Conservation (phyloP, 2,797 vertebrate genomes). For the Halcyon leucocephala region DNA sequence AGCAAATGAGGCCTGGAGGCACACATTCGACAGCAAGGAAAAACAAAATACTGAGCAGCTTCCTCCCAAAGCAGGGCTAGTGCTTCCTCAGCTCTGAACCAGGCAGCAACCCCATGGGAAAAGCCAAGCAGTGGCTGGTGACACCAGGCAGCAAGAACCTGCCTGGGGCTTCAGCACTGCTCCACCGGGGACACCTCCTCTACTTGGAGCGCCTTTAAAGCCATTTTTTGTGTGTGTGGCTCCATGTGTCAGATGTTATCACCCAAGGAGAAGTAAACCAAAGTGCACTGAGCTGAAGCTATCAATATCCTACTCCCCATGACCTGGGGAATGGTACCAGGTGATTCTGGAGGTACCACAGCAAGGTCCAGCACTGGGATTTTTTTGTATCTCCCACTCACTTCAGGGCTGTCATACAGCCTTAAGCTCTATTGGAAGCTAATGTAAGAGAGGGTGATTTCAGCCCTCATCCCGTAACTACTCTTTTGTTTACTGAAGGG, state of each 20-base stretch:
- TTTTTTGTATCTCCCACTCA: neutral
- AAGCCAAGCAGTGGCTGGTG: neutral
- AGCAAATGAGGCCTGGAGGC: neutral
- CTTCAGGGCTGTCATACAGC: neutral
- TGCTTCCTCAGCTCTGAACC: neutral
- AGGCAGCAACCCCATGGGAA: neutral
- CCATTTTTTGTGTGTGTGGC: fast-evolving
- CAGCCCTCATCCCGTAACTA: neutral
- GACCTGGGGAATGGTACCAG: neutral
- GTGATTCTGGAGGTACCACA: neutral
- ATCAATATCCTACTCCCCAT: fast-evolving
- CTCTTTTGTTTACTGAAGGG: neutral
- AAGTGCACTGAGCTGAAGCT: neutral
- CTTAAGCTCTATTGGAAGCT: neutral
- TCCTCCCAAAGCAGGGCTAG: neutral
- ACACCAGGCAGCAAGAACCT: fast-evolving
- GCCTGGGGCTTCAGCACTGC: fast-evolving
- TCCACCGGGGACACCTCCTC: fast-evolving
- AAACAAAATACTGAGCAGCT: neutral
- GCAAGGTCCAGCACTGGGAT: neutral
- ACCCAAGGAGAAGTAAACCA: neutral
- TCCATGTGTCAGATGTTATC: too few relatives aligned
- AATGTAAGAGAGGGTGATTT: neutral
- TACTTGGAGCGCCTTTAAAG: neutral
- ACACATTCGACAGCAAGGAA: neutral